Percentiles rank a stretch among this genome's conserved stretches.
These are phyloP conservation scores for Eutrigla gurnardus DNA, from an alignment of 2,797 vertebrate species.

Conservation along the genomic window DNA sequence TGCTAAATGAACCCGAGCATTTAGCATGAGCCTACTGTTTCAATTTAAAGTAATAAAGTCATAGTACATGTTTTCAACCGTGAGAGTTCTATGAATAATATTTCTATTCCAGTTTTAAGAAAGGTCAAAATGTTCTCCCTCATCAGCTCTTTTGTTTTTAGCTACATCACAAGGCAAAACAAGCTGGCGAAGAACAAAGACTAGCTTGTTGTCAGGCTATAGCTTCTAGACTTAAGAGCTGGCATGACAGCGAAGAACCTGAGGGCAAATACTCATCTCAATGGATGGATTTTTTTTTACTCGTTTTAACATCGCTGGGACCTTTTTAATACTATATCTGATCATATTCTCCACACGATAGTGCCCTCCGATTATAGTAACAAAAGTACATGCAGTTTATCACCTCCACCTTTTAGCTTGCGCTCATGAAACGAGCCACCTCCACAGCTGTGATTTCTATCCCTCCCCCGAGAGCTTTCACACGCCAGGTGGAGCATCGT, in stretches of 20 bases:
- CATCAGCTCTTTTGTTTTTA: not conserved
- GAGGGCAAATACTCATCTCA: not conserved
- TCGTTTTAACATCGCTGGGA: not conserved
- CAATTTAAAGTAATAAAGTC: not conserved
- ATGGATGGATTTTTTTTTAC: not conserved
- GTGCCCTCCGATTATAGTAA: constrained; percentile 19
- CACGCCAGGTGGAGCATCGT: constrained; percentile 77
- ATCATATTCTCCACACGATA: not conserved
- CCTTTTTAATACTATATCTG: not conserved
- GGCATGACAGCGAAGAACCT: not conserved
- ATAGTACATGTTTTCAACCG: not conserved
- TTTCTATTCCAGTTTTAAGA: constrained; percentile 3
- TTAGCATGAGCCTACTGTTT: not conserved
- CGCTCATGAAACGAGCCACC: constrained; percentile 54
- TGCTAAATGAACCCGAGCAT: constrained; percentile 12
- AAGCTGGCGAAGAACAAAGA: not conserved
- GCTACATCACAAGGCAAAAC: not conserved
- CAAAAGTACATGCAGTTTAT: constrained; percentile 35
- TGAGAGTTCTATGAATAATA: not conserved
- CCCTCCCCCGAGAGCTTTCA: constrained; percentile 64
- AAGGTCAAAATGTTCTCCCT: not conserved
- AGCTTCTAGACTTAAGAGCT: not conserved
- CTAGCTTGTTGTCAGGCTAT: not conserved
- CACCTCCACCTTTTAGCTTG: constrained; percentile 55
- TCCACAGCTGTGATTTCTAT: constrained; percentile 51